Evolutionary conservation across 2,888 invertebrate genomes (phyloP).

Genomic region (Hirtodrosophila duncani): DNA sequence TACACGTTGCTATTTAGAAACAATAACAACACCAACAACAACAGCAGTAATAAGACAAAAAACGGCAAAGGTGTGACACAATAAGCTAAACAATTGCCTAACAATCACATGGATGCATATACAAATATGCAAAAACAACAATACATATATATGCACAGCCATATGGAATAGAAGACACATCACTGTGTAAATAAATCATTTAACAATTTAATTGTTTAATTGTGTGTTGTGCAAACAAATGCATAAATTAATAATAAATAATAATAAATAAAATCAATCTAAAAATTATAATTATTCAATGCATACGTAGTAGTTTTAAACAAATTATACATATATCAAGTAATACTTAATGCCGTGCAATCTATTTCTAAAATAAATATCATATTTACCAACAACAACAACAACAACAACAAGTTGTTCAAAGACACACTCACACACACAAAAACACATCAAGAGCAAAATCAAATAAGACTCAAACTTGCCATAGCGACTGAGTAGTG

Average conservation of each 20-base stretch:
- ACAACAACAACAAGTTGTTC: slow-evolving; percentile 39
- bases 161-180: slow-evolving; percentile 7
- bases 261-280: slow-evolving; percentile 12
- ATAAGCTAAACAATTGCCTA: slow-evolving; percentile 31
- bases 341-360: slow-evolving; percentile 66
- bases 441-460: slow-evolving; percentile 18
- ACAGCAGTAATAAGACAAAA: slow-evolving; percentile 16
- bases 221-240: slow-evolving; percentile 44
- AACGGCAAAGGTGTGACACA: slow-evolving; percentile 18
- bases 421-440: slow-evolving; percentile 20
- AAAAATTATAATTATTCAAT: slow-evolving; percentile 42
- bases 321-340: slow-evolving; percentile 37
- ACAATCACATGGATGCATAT: slow-evolving; percentile 11
- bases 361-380: slow-evolving; percentile 73
- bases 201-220: slow-evolving; percentile 69
- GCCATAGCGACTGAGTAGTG: slow-evolving; percentile 15
- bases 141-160: slow-evolving; percentile 25
- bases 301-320: slow-evolving; percentile 58
- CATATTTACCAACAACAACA: slow-evolving; percentile 41
- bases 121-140: slow-evolving; percentile 8
- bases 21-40: slow-evolving; percentile 21
- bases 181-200: slow-evolving; percentile 56
- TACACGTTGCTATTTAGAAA: slow-evolving; percentile 26
- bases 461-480: slow-evolving; percentile 21
- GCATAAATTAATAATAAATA: slow-evolving; percentile 8